Conservation (phyloP, 2,888 invertebrate genomes). For the Ophion ellenae region DNA sequence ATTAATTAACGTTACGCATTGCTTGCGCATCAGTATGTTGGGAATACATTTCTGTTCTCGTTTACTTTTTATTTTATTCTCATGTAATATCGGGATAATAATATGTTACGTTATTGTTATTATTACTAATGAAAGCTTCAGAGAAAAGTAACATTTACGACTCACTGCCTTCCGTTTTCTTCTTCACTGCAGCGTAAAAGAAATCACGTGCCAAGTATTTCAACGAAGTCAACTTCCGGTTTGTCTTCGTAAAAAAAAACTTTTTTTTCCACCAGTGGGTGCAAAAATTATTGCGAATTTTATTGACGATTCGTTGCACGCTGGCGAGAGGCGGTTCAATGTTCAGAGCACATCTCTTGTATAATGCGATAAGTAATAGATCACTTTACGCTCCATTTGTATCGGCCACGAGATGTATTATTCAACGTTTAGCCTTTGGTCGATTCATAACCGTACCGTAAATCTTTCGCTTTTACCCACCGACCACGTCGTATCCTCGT, state of each 20-base stretch:
- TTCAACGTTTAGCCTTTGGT: slow-evolving; percentile 13
- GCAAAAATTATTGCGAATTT: slow-evolving; percentile 33
- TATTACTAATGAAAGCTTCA: background rate
- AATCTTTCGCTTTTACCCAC: slow-evolving; percentile 11
- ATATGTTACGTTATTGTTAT: slow-evolving; percentile 15
- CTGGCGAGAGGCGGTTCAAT: slow-evolving; percentile 7
- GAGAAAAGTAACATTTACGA: background rate
- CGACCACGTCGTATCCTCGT: background rate
- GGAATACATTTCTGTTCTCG: slow-evolving; percentile 42
- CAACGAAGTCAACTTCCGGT: slow-evolving; percentile 35
- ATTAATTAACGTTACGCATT: slow-evolving; percentile 49
- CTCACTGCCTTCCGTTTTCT: slow-evolving; percentile 2
- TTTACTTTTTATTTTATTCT: slow-evolving; percentile 38
- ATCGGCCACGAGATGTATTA: slow-evolving; percentile 18
- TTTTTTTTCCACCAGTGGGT: slow-evolving; percentile 9
- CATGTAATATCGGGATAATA: slow-evolving; percentile 17
- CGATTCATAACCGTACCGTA: background rate
- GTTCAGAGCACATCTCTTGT: slow-evolving; percentile 2
- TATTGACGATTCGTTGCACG: slow-evolving; percentile 33
- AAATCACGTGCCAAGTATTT: background rate
- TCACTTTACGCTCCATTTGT: slow-evolving; percentile 54
- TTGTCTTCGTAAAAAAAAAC: background rate
- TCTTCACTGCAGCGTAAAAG: background rate
- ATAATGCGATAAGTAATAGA: slow-evolving; percentile 35
- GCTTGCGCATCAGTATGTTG: slow-evolving; percentile 47